Evolutionary conservation across 2,113 vertebrate species (phyloP), one percentile per base, ranked within the genome.

Genomic region (Pteropus alecto): DNA sequence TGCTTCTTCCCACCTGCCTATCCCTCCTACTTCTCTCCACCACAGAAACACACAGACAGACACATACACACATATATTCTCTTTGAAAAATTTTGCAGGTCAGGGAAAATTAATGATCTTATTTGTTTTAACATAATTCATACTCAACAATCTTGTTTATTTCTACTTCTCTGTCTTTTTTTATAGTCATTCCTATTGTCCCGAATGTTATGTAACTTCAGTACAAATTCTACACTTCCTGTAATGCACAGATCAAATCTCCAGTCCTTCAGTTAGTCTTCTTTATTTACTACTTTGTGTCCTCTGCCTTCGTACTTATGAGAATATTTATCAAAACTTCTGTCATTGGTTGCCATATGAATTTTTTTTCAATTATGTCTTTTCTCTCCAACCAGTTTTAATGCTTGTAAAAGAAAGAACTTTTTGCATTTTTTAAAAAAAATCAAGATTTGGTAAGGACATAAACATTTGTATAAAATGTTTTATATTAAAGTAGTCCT

Each of bases 361-460:
- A 30, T 46, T 88, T 93, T 94, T 48, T 83, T 84, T 54, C 28
- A 74, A 79, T 18, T n/a, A 43, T 24, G 16, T 63, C 46, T 89
- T 86, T 51, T 92, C 30, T 94, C 22, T 92, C 48, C 7, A 73
- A n/a, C 14, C 33, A 56, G n/a, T 70, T 76, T 82, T 71, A 87
- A 61, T 93, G 11, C 46, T 13, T 51, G 1, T 46, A 81, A 71
- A 85, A 65, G 73, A 56, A 92, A 61, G 58, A 86, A 38, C 26
- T 16, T 83, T 84, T 81, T 65, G 7, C 13, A n/a, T 93, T 90
- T 87, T 12, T 82, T 73, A 63, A 82, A 22, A 70, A 51, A 51
- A 6, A 51, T 15, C 14, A 51, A 51, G 38, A 95, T 81, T 96
- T 93, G 60, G 67, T 35, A 90, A 82, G 26, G 26, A 58, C 33